Conservation (phyloP, 2,888 invertebrate genomes). For the Tetanocera ferruginea region DNA sequence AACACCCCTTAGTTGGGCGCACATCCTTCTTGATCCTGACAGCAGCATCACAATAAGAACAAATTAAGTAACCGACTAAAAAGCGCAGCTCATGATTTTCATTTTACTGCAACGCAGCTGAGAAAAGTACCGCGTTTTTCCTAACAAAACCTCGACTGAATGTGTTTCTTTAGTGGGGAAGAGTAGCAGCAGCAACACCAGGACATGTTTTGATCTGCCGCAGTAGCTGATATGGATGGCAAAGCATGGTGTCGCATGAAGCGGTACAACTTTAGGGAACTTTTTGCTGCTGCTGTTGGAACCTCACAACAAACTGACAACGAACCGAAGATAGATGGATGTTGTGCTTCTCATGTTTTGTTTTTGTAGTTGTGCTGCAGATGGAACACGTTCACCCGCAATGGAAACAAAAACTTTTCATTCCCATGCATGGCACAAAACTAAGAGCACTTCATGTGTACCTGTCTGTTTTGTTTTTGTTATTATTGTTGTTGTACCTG, state of each 20-base stretch:
- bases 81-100: conserved; percentile 13
- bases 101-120: background rate
- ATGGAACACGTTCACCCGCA: conserved; percentile 29
- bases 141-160: too few relatives aligned
- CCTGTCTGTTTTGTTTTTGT: background rate
- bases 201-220: background rate
- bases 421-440: conserved; percentile 34
- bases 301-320: conserved; percentile 29
- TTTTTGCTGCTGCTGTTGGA: conserved; percentile 21
- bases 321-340: conserved; percentile 34
- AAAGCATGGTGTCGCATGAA: background rate
- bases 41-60: conserved; percentile 5
- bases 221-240: background rate
- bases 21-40: background rate
- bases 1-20: background rate
- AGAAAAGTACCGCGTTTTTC: background rate
- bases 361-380: conserved; percentile 11
- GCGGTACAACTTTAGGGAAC: conserved; percentile 20
- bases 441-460: conserved; percentile 15
- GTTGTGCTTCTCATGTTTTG: conserved; percentile 19
- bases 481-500: background rate
- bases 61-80: background rate
- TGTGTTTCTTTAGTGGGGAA: background rate
- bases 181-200: background rate
- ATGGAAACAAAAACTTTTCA: conserved; percentile 44